phyloP scores from a whole-genome alignment of 2,113 vertebrate genomes.

The Pagrus major region DNA sequence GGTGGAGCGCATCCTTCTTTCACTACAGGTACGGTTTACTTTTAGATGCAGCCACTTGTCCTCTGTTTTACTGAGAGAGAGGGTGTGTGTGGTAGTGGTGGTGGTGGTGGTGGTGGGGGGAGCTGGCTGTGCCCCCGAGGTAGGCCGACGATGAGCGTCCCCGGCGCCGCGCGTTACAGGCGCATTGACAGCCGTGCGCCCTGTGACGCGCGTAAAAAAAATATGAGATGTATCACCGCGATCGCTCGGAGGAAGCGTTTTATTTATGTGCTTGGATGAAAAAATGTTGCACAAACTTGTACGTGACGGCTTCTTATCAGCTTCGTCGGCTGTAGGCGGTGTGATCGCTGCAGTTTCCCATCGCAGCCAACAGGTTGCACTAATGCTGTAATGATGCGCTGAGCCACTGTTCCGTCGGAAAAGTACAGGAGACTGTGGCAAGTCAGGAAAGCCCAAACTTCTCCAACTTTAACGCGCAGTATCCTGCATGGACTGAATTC shows the following conservation, averaged over 20 bases:
- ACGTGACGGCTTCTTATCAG: not conserved
- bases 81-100: too few relatives aligned
- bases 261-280: not conserved
- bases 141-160: constrained; percentile 50
- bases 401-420: not conserved
- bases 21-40: constrained; percentile 64
- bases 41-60: constrained; percentile 1
- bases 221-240: not conserved
- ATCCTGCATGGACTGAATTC: not conserved
- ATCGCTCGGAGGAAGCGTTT: not conserved
- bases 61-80: too few relatives aligned
- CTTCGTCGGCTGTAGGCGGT: constrained; percentile 22
- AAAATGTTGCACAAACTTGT: constrained; percentile 33
- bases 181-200: constrained; percentile 12
- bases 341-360: constrained; percentile 68
- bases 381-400: constrained; percentile 46
- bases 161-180: not conserved
- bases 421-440: constrained; percentile 37
- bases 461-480: not conserved
- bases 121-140: constrained; percentile 14
- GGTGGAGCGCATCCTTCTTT: constrained; percentile 18
- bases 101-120: too few relatives aligned
- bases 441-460: constrained; percentile 49
- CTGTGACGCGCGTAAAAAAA: not conserved
- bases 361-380: constrained; percentile 82